Conservation (phyloP, 2,113 vertebrate genomes). For the Apodemus speciosus region DNA sequence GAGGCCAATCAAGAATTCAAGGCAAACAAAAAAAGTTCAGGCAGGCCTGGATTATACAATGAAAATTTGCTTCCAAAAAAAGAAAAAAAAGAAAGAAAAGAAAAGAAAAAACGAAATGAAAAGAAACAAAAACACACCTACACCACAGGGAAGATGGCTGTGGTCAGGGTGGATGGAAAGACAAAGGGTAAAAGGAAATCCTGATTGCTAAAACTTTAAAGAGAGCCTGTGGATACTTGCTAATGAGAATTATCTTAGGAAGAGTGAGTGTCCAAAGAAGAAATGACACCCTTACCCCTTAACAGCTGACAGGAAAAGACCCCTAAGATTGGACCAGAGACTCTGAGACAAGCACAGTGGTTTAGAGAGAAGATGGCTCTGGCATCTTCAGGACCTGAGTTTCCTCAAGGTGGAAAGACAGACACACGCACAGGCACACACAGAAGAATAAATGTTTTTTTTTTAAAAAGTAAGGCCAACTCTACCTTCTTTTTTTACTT, state of each 20-base stretch:
- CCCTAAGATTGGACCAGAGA: not conserved
- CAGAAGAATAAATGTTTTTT: not conserved
- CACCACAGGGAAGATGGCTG: not conserved
- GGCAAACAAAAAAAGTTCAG: not conserved
- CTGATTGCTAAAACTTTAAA: not conserved
- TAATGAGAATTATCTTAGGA: not conserved
- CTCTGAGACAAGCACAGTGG: not conserved
- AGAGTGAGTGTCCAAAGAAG: not conserved
- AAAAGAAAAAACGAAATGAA: not conserved
- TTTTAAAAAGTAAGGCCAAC: not conserved
- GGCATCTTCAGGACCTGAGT: not conserved
- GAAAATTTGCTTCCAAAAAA: not conserved
- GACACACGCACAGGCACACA: not conserved
- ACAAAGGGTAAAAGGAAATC: not conserved
- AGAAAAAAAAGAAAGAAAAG: not conserved
- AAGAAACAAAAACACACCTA: not conserved
- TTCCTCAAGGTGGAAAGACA: not conserved
- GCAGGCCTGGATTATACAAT: not conserved
- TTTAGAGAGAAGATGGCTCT: not conserved
- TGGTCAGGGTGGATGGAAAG: conserved; percentile 34
- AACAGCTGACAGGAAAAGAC: not conserved
- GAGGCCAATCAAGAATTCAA: no score
- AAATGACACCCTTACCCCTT: not conserved
- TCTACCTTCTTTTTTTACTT: conserved; percentile 87
- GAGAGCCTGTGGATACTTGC: not conserved